These are phyloP conservation scores for Harpalus rufipes DNA, from an alignment of 2,888 invertebrate genomes.

Conservation along the genomic window DNA sequence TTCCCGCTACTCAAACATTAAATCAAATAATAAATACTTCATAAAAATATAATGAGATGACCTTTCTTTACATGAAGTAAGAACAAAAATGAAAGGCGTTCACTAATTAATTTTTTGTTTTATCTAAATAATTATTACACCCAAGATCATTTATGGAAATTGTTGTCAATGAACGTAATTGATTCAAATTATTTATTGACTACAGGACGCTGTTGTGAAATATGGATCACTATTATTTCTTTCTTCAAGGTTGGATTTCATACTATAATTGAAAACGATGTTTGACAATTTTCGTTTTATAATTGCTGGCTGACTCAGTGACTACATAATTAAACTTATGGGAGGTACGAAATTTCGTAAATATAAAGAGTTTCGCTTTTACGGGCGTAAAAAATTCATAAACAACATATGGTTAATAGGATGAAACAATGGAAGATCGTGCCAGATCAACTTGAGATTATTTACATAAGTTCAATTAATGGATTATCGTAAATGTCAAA, in stretches of 20 bases:
- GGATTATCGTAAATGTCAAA: slow-evolving; percentile 37
- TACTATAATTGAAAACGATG: slow-evolving; percentile 10
- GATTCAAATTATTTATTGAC: slow-evolving; percentile 43
- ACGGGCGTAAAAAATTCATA: slow-evolving; percentile 44
- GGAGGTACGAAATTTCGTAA: slow-evolving; percentile 23
- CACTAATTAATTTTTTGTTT: slow-evolving; percentile 27
- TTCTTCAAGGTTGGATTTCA: slow-evolving; percentile 1
- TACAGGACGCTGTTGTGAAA: slow-evolving; percentile 45
- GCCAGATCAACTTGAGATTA: slow-evolving; percentile 43
- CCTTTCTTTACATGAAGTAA: slow-evolving; percentile 7
- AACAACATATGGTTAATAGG: slow-evolving; percentile 52
- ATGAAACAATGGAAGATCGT: slow-evolving; percentile 48
- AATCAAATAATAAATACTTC: neutral
- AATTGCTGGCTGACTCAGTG: neutral
- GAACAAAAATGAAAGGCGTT: slow-evolving; percentile 35
- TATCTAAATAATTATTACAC: slow-evolving; percentile 34
- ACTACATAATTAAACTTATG: slow-evolving; percentile 16
- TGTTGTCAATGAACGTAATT: slow-evolving; percentile 41
- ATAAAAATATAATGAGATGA: slow-evolving; percentile 40
- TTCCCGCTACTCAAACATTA: neutral
- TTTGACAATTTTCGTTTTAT: slow-evolving; percentile 21
- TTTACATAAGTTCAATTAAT: slow-evolving; percentile 51
- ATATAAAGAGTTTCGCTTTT: slow-evolving; percentile 24
- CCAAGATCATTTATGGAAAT: slow-evolving; percentile 21
- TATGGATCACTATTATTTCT: slow-evolving; percentile 10